Conservation (phyloP, 2,888 invertebrate genomes). For the Noctua janthe region DNA sequence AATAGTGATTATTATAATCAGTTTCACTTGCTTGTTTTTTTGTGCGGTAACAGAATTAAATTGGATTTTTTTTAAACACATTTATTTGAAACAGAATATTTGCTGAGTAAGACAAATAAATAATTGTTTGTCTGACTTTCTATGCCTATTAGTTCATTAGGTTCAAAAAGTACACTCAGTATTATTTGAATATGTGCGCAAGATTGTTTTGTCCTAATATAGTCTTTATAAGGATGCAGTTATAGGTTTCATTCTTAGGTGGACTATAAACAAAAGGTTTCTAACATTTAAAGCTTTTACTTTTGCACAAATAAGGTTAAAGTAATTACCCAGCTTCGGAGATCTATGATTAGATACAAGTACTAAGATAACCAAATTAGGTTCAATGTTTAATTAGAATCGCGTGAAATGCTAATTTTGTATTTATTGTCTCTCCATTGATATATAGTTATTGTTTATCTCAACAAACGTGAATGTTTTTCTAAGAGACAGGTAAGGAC, state of each 20-base stretch:
- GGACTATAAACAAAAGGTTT: conserved; percentile 15
- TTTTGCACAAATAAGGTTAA: conserved; percentile 39
- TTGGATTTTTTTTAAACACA: not conserved
- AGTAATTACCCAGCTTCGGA: conserved; percentile 42
- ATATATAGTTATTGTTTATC: conserved; percentile 40
- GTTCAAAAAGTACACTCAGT: not conserved
- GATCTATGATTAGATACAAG: conserved; percentile 38
- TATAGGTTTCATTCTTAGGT: conserved; percentile 1
- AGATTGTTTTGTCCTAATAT: not conserved
- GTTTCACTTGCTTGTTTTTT: not conserved
- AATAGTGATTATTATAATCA: not conserved
- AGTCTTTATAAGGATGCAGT: not conserved
- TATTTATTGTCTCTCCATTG: conserved; percentile 36
- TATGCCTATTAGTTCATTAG: not conserved
- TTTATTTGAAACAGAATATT: not conserved
- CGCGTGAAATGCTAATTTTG: conserved; percentile 45
- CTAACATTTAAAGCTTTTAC: conserved; percentile 15
- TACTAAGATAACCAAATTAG: conserved; percentile 52
- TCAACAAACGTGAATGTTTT: conserved; percentile 39
- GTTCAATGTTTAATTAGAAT: conserved; percentile 40
- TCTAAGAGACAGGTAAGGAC: conserved; percentile 29
- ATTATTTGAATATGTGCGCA: conserved; percentile 2
- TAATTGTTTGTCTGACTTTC: not conserved
- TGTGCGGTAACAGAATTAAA: not conserved
- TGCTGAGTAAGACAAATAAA: not conserved